A percentile compares a stretch with the other conserved stretches of the same genome.
These are phyloP conservation scores for Boloria euphrosyne DNA, from an alignment of 2,888 invertebrate genomes.

Conservation along the genomic window DNA sequence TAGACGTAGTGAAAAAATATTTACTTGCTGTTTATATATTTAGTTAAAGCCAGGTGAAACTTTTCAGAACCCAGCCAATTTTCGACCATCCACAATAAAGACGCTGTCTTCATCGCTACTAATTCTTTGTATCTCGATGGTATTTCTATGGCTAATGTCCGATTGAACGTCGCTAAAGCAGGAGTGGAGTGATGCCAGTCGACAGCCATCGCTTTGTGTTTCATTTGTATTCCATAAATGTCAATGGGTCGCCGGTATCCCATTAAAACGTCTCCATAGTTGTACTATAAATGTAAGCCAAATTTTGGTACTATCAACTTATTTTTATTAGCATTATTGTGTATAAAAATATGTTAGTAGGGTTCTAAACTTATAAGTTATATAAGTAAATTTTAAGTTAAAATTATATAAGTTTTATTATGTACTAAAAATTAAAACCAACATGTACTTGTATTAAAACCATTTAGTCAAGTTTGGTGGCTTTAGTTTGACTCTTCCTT, in stretches of 20 bases:
- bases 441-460: too few species aligned
- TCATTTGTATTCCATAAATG: conserved; percentile 63
- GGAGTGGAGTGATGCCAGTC: conserved; percentile 67
- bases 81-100: conserved; percentile 75
- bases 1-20: neutral
- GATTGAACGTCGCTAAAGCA: conserved; percentile 60
- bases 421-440: too few species aligned
- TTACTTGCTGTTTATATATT: conserved; percentile 65
- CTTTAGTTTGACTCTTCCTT: too few species aligned
- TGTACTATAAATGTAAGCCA: conserved; percentile 54
- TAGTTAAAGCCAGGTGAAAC: conserved; percentile 60
- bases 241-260: conserved; percentile 47
- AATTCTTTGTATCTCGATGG: conserved; percentile 61
- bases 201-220: conserved; percentile 63
- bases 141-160: conserved; percentile 63
- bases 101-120: conserved; percentile 71
- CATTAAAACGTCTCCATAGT: conserved; percentile 48
- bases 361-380: too few species aligned
- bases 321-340: too few species aligned
- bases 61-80: conserved; percentile 70
- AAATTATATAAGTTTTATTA: too few species aligned
- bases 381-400: too few species aligned
- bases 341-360: too few species aligned
- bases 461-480: too few species aligned
- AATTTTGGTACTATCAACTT: neutral